A percentile compares a stretch with the other conserved stretches of the same genome.
phyloP scores from a whole-genome alignment of 1,140 invertebrate genomes.

The Drosophila orosa region DNA sequence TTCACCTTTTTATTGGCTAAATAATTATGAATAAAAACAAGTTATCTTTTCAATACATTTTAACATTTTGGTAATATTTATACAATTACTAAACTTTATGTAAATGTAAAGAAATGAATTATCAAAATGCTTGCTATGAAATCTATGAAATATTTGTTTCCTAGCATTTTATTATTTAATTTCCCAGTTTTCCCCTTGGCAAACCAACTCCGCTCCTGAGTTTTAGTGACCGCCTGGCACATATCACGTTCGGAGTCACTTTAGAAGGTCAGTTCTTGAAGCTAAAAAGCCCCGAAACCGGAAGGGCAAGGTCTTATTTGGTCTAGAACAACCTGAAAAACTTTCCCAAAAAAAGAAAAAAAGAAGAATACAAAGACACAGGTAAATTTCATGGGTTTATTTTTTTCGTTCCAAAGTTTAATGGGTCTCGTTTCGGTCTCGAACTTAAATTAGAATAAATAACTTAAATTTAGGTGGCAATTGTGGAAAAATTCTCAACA shows the following conservation, averaged over 20 bases:
- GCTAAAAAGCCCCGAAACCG: slow-evolving; percentile 27
- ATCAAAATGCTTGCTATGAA: neutral
- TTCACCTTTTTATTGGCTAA: neutral
- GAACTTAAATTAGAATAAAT: slow-evolving; percentile 73
- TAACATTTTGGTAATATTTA: too few species aligned
- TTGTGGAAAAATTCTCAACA: slow-evolving; percentile 53
- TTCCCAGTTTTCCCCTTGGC: too few species aligned
- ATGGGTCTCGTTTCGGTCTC: slow-evolving; percentile 30
- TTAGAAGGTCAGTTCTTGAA: slow-evolving; percentile 49
- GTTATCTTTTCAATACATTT: neutral
- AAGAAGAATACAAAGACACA: slow-evolving; percentile 16
- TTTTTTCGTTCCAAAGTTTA: slow-evolving; percentile 38
- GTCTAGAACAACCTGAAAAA: slow-evolving; percentile 49
- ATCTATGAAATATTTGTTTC: neutral
- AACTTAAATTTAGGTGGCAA: slow-evolving; percentile 62
- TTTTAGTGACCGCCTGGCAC: slow-evolving; percentile 50
- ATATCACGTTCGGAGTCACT: slow-evolving; percentile 44
- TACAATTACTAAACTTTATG: neutral
- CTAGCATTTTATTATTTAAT: neutral
- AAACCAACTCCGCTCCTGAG: slow-evolving; percentile 15
- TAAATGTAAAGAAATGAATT: neutral
- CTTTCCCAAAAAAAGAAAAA: slow-evolving; percentile 42
- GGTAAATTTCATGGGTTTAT: slow-evolving; percentile 20
- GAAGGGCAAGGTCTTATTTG: slow-evolving; percentile 53
- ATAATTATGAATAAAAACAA: neutral